Conservation (phyloP, 1,140 invertebrate genomes). For the Drosophila erecta region DNA sequence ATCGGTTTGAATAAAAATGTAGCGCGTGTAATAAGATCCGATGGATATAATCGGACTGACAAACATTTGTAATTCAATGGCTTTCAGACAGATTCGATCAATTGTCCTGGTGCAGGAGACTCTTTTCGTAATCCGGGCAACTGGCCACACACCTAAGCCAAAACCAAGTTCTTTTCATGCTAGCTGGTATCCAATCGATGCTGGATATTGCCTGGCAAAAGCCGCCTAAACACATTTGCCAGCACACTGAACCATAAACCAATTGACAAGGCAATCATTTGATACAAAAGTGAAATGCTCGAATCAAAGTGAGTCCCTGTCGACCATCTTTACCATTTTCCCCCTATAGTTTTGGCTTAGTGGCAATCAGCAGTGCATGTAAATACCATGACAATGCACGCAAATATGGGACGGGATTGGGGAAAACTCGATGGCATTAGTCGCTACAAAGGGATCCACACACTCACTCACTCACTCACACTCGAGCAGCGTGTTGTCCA, state of each 20-base stretch:
- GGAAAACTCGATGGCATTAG: slow-evolving; percentile 62
- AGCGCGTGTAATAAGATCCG: slow-evolving; percentile 76
- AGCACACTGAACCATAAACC: slow-evolving; percentile 77
- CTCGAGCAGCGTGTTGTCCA: slow-evolving; percentile 57
- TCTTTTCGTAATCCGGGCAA: slow-evolving; percentile 14
- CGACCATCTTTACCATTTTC: slow-evolving; percentile 9
- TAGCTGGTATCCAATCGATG: slow-evolving; percentile 24
- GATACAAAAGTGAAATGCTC: slow-evolving; percentile 62
- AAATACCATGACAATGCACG: slow-evolving; percentile 78
- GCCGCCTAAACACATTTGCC: slow-evolving; percentile 64
- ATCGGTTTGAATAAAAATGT: slow-evolving; percentile 78
- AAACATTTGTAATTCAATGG: slow-evolving; percentile 16
- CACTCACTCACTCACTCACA: slow-evolving; percentile 13
- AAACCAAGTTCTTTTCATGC: slow-evolving; percentile 14
- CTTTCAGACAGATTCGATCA: not conserved
- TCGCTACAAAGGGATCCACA: slow-evolving; percentile 38
- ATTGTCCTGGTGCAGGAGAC: not conserved
- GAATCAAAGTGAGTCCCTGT: slow-evolving; percentile 58
- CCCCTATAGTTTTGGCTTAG: slow-evolving; percentile 64
- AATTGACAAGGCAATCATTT: slow-evolving; percentile 80
- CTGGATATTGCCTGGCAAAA: slow-evolving; percentile 44
- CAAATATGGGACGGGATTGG: slow-evolving; percentile 2
- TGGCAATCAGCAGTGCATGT: slow-evolving; percentile 76
- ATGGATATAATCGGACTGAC: slow-evolving; percentile 1
- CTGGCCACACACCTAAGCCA: slow-evolving; percentile 4